Evolutionary conservation across 2,797 vertebrate species (phyloP), one percentile per base, ranked within the genome.

Genomic region (Mastacembelus armatus): DNA sequence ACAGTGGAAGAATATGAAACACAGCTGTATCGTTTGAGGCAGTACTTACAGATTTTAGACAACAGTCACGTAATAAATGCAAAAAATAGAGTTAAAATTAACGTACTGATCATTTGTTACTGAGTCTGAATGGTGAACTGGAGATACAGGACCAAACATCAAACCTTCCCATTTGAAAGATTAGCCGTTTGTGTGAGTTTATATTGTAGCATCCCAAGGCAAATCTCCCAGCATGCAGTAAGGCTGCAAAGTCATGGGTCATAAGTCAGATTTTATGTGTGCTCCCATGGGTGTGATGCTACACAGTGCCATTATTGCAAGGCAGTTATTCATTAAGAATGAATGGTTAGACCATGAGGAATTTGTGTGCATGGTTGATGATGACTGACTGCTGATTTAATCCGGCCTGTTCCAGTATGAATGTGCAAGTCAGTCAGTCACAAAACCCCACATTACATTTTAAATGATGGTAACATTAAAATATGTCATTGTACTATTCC

Each of bases 301-400:
- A 2, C 11, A 51, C 18, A 21, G 3, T 48, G 30, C 1, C 7
- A 36, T 22, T 24, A 33, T 19, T 40, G 4, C 26, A 26, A 29
- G 16, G 33, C 18, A 18, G 11, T 64, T n/a, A 5, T 35, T 27
- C 18, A 27, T 19, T 39, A 7, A 64, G 24, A 24, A 29, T 32
- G 30, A 51, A 36, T 4, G 3, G 19, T 27, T 49, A 43, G 33
- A 38, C 30, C 10, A 14, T 15, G 19, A 50, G 18, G 42, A 16
- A 27, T 45, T 16, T 49, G 29, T 39, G 36, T 49, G 49, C 24
- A 18, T 58, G 45, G 1, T 18, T 47, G 44, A 65, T 49, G 21
- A 36, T 18, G 42, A 27, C 32, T 63, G 39, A 12, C 11, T 10
- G 9, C n/a, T n/a, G n/a, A n/a, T n/a, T n/a, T n/a, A 30, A 9